Percentiles rank a stretch among this genome's conserved stretches.
These are phyloP conservation scores for Sula dactylatra DNA, from an alignment of 2,113 vertebrate species.

Conservation along the genomic window DNA sequence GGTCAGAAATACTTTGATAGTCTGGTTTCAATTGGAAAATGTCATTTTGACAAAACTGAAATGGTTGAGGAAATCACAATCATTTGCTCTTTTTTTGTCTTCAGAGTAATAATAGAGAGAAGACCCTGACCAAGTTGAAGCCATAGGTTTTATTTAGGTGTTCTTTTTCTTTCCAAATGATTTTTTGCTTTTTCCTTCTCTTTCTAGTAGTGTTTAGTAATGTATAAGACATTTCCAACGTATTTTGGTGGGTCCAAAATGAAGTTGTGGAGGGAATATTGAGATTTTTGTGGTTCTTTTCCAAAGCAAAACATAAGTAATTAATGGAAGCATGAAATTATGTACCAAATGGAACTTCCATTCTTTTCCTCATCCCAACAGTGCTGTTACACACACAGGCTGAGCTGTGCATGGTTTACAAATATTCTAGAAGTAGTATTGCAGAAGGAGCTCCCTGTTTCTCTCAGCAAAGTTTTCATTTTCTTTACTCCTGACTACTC, in stretches of 20 bases:
- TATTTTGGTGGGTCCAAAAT: background rate
- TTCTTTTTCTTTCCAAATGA: background rate
- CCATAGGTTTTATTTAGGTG: background rate
- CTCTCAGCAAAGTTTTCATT: background rate
- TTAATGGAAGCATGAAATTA: background rate
- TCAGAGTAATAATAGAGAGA: background rate
- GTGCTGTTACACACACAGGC: background rate
- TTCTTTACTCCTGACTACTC: background rate
- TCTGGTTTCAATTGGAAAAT: background rate
- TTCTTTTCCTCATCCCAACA: background rate
- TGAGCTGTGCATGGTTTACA: accelerated
- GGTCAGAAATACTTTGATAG: background rate
- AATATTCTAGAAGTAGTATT: background rate
- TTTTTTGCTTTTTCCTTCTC: background rate
- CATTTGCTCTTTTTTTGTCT: background rate
- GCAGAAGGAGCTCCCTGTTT: background rate
- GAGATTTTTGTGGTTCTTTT: background rate
- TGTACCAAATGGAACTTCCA: background rate
- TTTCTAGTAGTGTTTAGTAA: background rate
- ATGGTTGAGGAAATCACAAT: background rate
- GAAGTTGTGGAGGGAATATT: background rate
- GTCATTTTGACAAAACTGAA: background rate
- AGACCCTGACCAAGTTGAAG: background rate
- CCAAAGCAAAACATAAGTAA: background rate
- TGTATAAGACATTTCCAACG: background rate